Base-by-base conservation (phyloP, 2,888 invertebrate genomes). In the Clostera curtula region DNA sequence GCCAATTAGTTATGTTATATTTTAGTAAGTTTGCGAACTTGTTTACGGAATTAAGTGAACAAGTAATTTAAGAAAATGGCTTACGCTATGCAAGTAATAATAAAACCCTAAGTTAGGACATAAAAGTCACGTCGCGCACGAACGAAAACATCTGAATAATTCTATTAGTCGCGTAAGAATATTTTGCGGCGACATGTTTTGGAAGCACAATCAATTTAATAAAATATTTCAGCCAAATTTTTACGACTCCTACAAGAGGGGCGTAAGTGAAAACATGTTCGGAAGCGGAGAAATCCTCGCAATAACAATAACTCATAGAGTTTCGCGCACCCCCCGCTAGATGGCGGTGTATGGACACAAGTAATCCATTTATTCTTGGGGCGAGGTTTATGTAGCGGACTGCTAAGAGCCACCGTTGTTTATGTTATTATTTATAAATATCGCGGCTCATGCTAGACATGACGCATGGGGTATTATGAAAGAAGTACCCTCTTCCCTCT, bases 281-380 rank as follows among this genome's bases (percentile, higher is more conserved):
- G 73, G 73, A 71, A 75, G 71, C 69, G 65, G 70, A 73, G 63
- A 77, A 73, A 79, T 77, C 75, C 73, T 51, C 49, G 70, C 68
- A 77, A 82, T 82, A 83, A 82, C 75, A 79, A 77, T 83, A 80
- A 82, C 71, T 82, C 79, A 80, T 71, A 65, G 40, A 57, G 70
- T 64, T 67, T 58, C 60, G 35, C 61, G 51, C 57, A 58, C 82
- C 82, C 80, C 79, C 76, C 72, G 72, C 76, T 70, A 82, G 82
- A 82, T 82, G 82, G 72, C 74, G 72, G 56, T 29, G 62, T 50
- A 56, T 66, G 79, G 76, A 83, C 83, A 83, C 68, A 79, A 80
- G 72, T 83, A 82, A 82, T 83, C 83, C 83, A 83, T 83, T 83
- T 83, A 74, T 75, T 77, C 83, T 77, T 72, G 73, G 80, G 79